phyloP scores from a whole-genome alignment of 2,797 vertebrate species.

The Betta splendens region DNA sequence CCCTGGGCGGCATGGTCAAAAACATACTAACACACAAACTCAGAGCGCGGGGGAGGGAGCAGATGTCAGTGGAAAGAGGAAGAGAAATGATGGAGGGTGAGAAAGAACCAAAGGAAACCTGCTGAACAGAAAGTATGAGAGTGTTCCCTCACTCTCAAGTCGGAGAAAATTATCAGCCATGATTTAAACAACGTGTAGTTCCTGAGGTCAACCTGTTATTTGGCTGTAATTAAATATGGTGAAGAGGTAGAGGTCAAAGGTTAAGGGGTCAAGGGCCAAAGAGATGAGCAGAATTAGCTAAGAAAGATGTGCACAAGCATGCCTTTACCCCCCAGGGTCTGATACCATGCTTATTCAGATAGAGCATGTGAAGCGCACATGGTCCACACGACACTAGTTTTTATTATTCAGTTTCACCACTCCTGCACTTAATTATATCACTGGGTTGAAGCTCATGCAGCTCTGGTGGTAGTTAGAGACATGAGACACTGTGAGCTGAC shows the following conservation, averaged over 20 bases:
- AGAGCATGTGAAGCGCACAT: slow-evolving; percentile 7
- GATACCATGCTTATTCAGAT: slow-evolving; percentile 44
- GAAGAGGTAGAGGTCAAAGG: slow-evolving; percentile 46
- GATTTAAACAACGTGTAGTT: slow-evolving; percentile 24
- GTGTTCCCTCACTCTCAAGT: not conserved
- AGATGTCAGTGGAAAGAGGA: slow-evolving; percentile 22
- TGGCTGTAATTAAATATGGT: slow-evolving; percentile 28
- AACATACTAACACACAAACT: slow-evolving; percentile 16
- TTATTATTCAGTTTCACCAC: too few species aligned
- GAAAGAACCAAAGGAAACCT: not conserved
- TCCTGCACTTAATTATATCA: too few species aligned
- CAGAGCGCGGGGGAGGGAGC: not conserved
- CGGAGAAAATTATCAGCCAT: not conserved
- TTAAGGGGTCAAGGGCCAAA: slow-evolving; percentile 47
- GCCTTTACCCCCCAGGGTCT: slow-evolving; percentile 36
- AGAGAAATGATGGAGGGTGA: slow-evolving; percentile 9
- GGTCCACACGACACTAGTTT: too few species aligned
- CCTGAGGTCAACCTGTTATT: slow-evolving; percentile 38
- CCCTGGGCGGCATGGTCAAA: slow-evolving; percentile 36
- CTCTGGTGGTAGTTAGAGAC: too few species aligned
- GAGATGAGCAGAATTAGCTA: slow-evolving; percentile 50
- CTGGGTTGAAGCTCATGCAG: too few species aligned
- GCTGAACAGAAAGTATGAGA: too few species aligned
- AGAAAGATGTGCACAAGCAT: slow-evolving; percentile 47
- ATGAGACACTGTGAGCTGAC: too few species aligned